A percentile compares a stretch with the other conserved stretches of the same genome.
phyloP scores from a whole-genome alignment of 1,140 invertebrate genomes.

The Microplitis demolitor region DNA sequence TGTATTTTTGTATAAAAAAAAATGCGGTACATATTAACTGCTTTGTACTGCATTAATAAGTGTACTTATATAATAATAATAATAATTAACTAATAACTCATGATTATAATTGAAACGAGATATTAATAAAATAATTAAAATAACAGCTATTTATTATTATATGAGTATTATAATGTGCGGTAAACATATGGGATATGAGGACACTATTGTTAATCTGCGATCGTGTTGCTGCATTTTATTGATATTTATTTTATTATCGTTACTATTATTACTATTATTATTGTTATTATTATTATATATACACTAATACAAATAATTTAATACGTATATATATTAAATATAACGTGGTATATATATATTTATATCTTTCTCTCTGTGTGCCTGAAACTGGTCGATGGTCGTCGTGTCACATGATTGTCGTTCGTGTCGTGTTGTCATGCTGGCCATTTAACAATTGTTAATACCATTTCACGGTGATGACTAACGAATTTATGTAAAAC shows the following conservation, averaged over 20 bases:
- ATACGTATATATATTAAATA: not conserved
- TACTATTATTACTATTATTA: not conserved
- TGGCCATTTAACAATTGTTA: conserved; percentile 53
- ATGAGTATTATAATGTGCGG: not conserved
- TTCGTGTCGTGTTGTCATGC: conserved; percentile 64
- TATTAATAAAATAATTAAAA: not conserved
- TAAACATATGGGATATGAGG: too few species aligned
- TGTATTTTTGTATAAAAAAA: conserved; percentile 47
- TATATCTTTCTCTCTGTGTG: conserved; percentile 60
- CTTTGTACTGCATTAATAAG: conserved; percentile 12
- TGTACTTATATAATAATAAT: conserved; percentile 36
- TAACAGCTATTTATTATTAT: not conserved
- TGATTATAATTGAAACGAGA: not conserved
- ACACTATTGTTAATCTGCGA: conserved; percentile 20
- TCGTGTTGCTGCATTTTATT: conserved; percentile 40
- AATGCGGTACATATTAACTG: conserved; percentile 34
- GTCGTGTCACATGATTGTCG: conserved; percentile 64
- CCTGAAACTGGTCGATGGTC: conserved; percentile 62
- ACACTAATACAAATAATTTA: not conserved
- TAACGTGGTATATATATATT: conserved; percentile 31
- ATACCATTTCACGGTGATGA: conserved; percentile 15
- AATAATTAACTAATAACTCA: not conserved
- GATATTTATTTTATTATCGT: not conserved
- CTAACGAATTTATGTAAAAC: not conserved
- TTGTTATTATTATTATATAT: not conserved